Evolutionary conservation across 2,797 vertebrate species (phyloP), one percentile per base, ranked within the genome.

Genomic region (Bovichtus variegatus): DNA sequence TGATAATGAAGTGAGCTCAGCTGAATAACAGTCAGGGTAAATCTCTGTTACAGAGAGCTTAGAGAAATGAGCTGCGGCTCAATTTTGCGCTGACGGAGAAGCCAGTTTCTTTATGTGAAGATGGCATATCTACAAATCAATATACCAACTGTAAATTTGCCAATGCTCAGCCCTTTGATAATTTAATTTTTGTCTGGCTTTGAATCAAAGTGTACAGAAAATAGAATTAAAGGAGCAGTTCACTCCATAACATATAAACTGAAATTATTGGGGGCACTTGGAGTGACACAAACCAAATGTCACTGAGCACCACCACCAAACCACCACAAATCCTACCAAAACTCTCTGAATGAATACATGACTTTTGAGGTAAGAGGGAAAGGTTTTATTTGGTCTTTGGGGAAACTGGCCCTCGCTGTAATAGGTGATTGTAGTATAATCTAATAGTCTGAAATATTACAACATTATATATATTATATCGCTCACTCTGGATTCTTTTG

Each of bases 1-100:
- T 69, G 53, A 85, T 85, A 82, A 90, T 88, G 75, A 89, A 81
- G 74, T 72, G 41, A 72, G 71, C 73, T 85, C 68, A 46, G 64
- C 25, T 65, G 70, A 83, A 84, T 76, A 86, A 75, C 51, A 79
- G 74, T 78, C 80, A 34, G 40, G 58, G 86, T 84, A 65, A 74
- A 84, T 88, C 76, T 85, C 40, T 74, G 8, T 80, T 71, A 76
- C 57, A 71, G 43, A 46, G 9, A 21, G 50, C 16, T 63, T 4
- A 27, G n/a, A 59, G 46, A 75, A 74, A 82, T 60, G 44, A 71
- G 55, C 58, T 72, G 66, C 43, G 72, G 78, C 38, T 83, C 19
- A 51, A 34, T 58, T 62, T 4, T 59, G 23, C 5, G 1, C 31
- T 41, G 34, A 68, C 34, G 49, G 16, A 50, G 55, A n/a, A 21